Evolutionary conservation across 1,140 invertebrate species (phyloP).

Genomic region (Atta texana): DNA sequence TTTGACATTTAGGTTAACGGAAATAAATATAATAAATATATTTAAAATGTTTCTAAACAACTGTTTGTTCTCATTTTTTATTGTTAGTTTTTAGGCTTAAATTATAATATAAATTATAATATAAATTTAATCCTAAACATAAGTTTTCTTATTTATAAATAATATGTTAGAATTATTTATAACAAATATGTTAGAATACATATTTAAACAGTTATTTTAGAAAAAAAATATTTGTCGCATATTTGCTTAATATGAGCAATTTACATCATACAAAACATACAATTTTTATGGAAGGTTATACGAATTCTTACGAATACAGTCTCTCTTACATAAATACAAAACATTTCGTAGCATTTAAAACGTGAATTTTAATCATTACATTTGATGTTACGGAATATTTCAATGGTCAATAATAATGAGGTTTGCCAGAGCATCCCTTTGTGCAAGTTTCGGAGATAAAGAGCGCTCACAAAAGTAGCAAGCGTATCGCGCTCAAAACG

Average conservation of each 20-base stretch:
- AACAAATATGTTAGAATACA: too few species aligned
- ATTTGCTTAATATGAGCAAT: background rate
- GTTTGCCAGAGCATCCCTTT: background rate
- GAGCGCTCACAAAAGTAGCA: background rate
- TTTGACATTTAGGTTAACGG: background rate
- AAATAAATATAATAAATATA: background rate
- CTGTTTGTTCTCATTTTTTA: background rate
- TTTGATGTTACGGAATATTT: background rate
- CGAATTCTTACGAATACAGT: background rate
- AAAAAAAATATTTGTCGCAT: too few species aligned
- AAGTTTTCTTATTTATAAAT: too few species aligned
- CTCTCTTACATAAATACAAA: background rate
- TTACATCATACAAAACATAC: background rate
- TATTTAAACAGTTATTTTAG: too few species aligned
- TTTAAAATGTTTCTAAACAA: background rate
- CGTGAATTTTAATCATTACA: background rate
- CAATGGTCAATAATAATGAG: background rate
- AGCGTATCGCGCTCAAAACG: background rate
- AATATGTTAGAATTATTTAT: too few species aligned
- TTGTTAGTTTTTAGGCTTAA: background rate
- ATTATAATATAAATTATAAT: too few species aligned
- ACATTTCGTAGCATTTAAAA: background rate
- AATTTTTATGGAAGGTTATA: background rate
- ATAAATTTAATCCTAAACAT: too few species aligned
- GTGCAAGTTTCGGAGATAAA: background rate